Evolutionary conservation across 1,140 invertebrate genomes (phyloP), one percentile per base, ranked within the genome.

Genomic region (Hormaphis cornu): DNA sequence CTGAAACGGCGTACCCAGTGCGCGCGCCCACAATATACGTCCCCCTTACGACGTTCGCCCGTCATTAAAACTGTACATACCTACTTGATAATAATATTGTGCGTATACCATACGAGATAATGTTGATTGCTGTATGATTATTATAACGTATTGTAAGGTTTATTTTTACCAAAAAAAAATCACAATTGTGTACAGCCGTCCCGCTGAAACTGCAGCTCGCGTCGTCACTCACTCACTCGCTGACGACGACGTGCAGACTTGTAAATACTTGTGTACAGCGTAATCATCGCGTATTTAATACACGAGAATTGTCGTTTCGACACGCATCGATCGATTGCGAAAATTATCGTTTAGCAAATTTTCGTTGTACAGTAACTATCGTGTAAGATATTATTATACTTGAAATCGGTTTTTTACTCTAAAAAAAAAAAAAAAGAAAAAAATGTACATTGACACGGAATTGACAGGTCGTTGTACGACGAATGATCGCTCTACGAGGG

Each of bases 361-460:
- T 50, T 66, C 16, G 1, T 66, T 66, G 61, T 66, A 66, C 44
- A 66, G 58, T 44, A 20, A 42, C 14, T n/a, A n/a, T n/a, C n/a
- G n/a, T n/a, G n/a, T n/a, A n/a, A n/a, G n/a, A 12, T 24, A 59
- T 42, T 16, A 14, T 24, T 40, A 46, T 46, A 61, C 33, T 66
- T 50, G 28, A n/a, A n/a, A n/a, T 66, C 44, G 24, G 48, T 66
- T 66, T 42, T 53, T 35, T 48, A 16, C 28, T 63, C 26, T 63
- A 33, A 8, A 63, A 48, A 63, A 56, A 22, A 8, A 58, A 24
- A 42, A 33, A 33, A 33, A 33, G 9, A 33, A 4, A 3, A n/a
- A 56, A 18, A n/a, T n/a, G n/a, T 18, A 30, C 28, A 53, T 33
- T 30, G 28, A 53, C n/a, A n/a, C n/a, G n/a, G n/a, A 53, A 30